Base-by-base conservation (phyloP, 1,140 invertebrate species). In the Teleogryllus occipitalis region DNA sequence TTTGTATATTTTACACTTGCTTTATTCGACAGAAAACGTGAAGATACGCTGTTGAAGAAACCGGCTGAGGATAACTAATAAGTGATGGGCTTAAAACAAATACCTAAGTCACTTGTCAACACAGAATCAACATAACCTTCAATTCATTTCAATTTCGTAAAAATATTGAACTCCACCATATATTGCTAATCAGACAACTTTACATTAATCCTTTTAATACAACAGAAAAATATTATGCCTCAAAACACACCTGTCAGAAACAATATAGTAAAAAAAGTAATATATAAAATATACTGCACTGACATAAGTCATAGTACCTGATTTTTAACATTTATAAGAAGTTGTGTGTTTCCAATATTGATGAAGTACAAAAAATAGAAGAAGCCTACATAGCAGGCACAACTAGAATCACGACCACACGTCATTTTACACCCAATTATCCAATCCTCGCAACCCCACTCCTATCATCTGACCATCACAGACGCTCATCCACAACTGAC, bases 281-380 rank as follows among this genome's bases (percentile, higher is more conserved):
- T 39, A 39, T 39, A 1, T 5, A 39, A 39, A 39, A 39, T 39
- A 39, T 39, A 39, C 27, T 39, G 27, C 27, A 39, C 27, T 39
- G 27, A 39, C 27, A 39, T 39, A 39, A 39, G 27, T 39, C 27
- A 75, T 47, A 74, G 73, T 79, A 83, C 82, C 82, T 83, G 82
- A 80, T 83, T 83, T 78, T 83, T 83, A 27, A 83, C 82, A 76
- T 83, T 83, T 78, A 83, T 83, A 39, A 83, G 80, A 15, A 83
- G 82, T 47, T 82, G 82, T 65, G 82, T 82, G 77, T 83, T 75
- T 46, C 80, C 80, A 74, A 75, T 74, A 27, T 79, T 48, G 47
- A 80, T 65, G 49, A 78, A 47, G 80, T 80, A 79, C 47, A 78
- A 78, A 76, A 79, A 54, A 78, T 80, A 79, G n/a, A 80, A 79